Base-by-base conservation (phyloP, 2,113 vertebrate genomes). In the Zonotrichia leucophrys region DNA sequence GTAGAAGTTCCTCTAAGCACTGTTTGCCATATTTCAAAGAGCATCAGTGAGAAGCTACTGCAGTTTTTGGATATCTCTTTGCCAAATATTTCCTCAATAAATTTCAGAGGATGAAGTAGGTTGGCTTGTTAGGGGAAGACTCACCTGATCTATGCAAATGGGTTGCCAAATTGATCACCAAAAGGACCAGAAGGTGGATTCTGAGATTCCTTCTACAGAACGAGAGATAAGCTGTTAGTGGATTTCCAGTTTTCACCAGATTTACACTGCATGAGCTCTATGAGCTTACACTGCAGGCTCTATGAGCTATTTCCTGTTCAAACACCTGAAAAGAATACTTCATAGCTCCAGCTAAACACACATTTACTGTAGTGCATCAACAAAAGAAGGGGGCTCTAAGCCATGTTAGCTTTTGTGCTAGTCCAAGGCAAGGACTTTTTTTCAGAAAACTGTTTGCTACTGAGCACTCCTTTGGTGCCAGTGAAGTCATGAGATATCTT, bases 111-210 rank as follows among this genome's bases (percentile, higher is more conserved):
- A 77, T 42, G 6, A 74, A 62, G 30, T 28, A 62, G 4, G 8
- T n/a, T 69, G 11, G 44, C 17, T 68, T 39, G 20, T 39, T 83
- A 58, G 21, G 31, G 23, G 31, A 87, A 78, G 31, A 96, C 97
- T 97, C 96, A 98, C 97, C 74, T 63, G 76, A 84, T 66, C 98
- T 98, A 99, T 92, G 98, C 98, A 96, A 99, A 99, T 27, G 98
- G 99, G 89, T 99, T 99, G 84, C 98, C 98, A 94, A 99, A 99
- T 60, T 98, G 85, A 91, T 98, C 98, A 46, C 90, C 98, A 95
- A 98, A 98, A 52, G 89, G 93, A 96, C 90, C 96, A 75, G 98
- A 86, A 94, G 97, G 14, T 50, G 74, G 19, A 42, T 97, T 97
- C 80, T 86, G 91, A 91, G 93, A 83, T 85, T 92, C 73, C 78